Percentiles rank a stretch among this genome's conserved stretches.
Conservation (phyloP, 92 coral and sea anemone species). For the Epizoanthus ramosus region DNA sequence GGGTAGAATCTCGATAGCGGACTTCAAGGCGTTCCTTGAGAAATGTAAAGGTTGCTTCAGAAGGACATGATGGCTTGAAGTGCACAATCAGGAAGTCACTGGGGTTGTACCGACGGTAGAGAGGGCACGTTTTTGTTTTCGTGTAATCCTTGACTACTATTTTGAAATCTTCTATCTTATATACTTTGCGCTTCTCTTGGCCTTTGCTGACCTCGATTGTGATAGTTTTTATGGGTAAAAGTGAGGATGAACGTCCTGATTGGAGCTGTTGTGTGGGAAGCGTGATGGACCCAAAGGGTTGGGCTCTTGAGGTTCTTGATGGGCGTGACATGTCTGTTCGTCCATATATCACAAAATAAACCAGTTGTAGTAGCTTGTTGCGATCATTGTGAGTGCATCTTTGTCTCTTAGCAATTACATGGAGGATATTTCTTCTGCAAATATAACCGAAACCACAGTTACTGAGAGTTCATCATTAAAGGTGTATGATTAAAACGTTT, state of each 20-base stretch:
- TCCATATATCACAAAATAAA: too few species aligned
- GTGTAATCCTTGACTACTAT: constrained; percentile 38
- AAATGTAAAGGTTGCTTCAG: constrained; percentile 59
- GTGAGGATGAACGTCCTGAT: background rate
- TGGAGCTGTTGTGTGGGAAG: background rate
- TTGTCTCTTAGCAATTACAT: too few species aligned
- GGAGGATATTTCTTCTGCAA: too few species aligned
- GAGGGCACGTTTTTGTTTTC: constrained; percentile 62
- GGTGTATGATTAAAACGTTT: too few species aligned
- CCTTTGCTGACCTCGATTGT: constrained; percentile 39
- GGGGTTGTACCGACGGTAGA: constrained; percentile 61
- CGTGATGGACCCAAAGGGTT: constrained; percentile 19
- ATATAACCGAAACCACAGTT: too few species aligned
- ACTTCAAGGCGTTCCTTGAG: constrained; percentile 59
- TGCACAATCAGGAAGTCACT: constrained; percentile 62
- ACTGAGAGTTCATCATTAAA: too few species aligned
- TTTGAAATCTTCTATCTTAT: constrained; percentile 57
- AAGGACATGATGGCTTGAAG: constrained; percentile 55
- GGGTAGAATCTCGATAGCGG: constrained; percentile 14
- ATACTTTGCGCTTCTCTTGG: constrained; percentile 34
- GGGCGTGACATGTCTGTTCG: constrained; percentile 2
- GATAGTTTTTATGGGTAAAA: constrained; percentile 41
- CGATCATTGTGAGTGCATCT: too few species aligned
- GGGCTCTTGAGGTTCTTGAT: background rate
- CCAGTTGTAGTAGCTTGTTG: too few species aligned